These are phyloP conservation scores for Sterna hirundo DNA, from an alignment of 2,113 vertebrate genomes.

Conservation along the genomic window DNA sequence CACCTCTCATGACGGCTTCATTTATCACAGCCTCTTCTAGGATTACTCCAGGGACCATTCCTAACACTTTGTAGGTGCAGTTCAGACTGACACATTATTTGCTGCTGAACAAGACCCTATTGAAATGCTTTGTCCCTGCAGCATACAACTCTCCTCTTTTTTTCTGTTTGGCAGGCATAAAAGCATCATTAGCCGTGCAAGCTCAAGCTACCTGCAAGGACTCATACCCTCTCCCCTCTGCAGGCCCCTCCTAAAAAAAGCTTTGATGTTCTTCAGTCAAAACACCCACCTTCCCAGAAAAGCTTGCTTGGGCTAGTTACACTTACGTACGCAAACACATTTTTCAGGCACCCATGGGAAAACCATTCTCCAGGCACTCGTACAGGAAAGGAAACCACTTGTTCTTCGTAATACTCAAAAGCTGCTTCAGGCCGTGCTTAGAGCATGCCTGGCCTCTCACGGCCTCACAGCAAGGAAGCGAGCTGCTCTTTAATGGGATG, in stretches of 20 bases:
- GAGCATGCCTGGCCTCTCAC: neutral
- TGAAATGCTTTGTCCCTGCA: neutral
- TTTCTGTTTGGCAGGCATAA: neutral
- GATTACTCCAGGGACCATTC: neutral
- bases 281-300: neutral
- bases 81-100: neutral
- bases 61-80: slow-evolving; percentile 2
- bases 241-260: neutral
- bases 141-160: neutral
- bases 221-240: neutral
- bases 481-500: neutral
- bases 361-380: neutral
- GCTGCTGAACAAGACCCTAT: neutral
- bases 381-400: neutral
- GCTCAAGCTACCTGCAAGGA: neutral
- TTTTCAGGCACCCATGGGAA: neutral
- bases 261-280: neutral
- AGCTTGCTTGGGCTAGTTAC: neutral
- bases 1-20: neutral
- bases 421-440: neutral
- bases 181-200: neutral
- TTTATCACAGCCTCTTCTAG: neutral
- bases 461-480: neutral
- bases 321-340: neutral
- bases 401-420: neutral